phyloP scores from a whole-genome alignment of 2,888 invertebrate species.

The Atrina japonica region DNA sequence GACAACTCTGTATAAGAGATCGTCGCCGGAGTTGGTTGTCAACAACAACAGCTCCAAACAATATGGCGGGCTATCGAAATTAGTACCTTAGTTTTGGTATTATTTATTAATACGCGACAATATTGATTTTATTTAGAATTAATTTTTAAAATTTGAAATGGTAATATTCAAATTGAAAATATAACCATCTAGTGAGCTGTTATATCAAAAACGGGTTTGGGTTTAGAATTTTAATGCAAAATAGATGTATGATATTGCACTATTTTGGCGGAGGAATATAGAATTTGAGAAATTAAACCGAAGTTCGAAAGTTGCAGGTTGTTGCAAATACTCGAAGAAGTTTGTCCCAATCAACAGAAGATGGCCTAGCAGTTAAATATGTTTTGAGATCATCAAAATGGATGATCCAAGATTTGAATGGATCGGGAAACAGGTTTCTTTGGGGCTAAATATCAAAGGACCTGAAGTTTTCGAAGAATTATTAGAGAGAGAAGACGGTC shows the following conservation, averaged over 20 bases:
- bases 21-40: too few relatives aligned
- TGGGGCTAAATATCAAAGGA: constrained; percentile 76
- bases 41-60: constrained; percentile 27
- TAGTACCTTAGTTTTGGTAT: neutral
- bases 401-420: constrained; percentile 80
- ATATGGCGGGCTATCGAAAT: constrained; percentile 28
- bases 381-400: constrained; percentile 61
- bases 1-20: too few relatives aligned
- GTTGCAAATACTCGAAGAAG: neutral
- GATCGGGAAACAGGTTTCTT: constrained; percentile 78
- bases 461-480: constrained; percentile 79
- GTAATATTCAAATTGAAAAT: neutral
- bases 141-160: too few relatives aligned
- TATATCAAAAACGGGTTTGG: neutral
- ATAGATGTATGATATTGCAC: neutral
- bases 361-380: neutral
- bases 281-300: neutral
- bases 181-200: neutral
- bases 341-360: too few relatives aligned
- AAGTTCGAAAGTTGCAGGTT: neutral
- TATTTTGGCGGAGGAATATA: neutral
- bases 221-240: too few relatives aligned
- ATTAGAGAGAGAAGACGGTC: constrained; percentile 79
- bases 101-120: constrained; percentile 22
- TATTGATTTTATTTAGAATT: neutral